Base-by-base conservation (phyloP, 2,888 invertebrate species). In the Girardia tigrina region DNA sequence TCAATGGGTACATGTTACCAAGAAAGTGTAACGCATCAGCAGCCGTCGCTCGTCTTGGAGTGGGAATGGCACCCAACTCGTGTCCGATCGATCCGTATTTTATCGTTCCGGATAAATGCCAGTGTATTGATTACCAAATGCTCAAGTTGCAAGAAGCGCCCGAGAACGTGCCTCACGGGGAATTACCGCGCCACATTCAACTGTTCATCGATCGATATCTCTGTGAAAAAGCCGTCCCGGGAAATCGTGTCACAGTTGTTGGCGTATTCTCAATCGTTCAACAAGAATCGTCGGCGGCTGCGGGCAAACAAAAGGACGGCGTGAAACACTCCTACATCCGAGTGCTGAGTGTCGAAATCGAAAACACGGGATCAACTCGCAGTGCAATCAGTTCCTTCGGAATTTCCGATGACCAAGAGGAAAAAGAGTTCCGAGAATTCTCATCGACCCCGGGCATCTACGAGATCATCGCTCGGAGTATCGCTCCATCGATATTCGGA, bases 1-100 rank as follows among this genome's bases (percentile, higher is more conserved):
- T 98, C 4, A 98, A 99, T 82, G 97, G 97, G 0, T 95, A 93
- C 86, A 88, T 91, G 0, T 86, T 98, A 85, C 98, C 98, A 0
- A 88, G 97, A 78, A 93, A 91, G 85, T 98, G 98, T 84, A 90
- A 89, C 80, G 91, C 91, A 89, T 23, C 71, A 36, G 36, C 77
- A 14, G 72, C 28, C 12, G 23, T 26, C 28, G 75, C 56, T 42
- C 94, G 94, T 28, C 87, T 90, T 73, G 72, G 71, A 29, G 72
- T 75, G 4, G 69, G 77, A 12, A 26, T 16, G 26, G 94, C 94
- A 28, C 87, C 90, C 75, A 90, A 91, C 0, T 91, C 91, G 81
- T 98, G 98, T 82, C 95, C 97, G 0, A 83, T 95, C 76, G 98
- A 99, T 86, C 98, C 98, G 0, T 99, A 91, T 84, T 94, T 93